Percentiles rank a stretch among this genome's conserved stretches.
phyloP scores from a whole-genome alignment of 2,113 vertebrate species.

The Picathartes gymnocephalus region DNA sequence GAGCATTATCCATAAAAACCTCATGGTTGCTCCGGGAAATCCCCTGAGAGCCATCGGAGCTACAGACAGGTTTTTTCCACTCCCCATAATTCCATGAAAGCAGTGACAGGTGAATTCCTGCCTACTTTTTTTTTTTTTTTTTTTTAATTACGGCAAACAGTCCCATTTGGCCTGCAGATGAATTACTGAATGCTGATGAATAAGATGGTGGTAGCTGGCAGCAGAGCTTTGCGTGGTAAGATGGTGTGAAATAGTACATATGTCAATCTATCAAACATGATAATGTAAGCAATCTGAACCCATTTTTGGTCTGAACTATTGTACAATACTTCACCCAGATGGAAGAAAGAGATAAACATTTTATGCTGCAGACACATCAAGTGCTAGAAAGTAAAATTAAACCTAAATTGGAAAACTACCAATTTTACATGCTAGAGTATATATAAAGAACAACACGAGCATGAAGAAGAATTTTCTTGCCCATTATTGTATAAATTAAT shows the following conservation, averaged over 20 bases:
- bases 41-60: not conserved
- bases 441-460: conserved; percentile 40
- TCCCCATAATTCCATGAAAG: not conserved
- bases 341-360: conserved; percentile 38
- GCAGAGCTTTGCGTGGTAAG: conserved; percentile 53
- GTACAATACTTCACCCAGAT: conserved; percentile 21
- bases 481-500: conserved; percentile 45
- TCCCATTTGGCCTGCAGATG: conserved; percentile 41
- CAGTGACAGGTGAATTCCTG: conserved; percentile 3
- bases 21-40: not conserved
- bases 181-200: conserved; percentile 51
- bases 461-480: not conserved
- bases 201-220: conserved; percentile 64
- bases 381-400: conserved; percentile 60
- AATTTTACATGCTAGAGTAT: conserved; percentile 23
- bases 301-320: conserved; percentile 56
- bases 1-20: not conserved
- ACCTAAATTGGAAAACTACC: conserved; percentile 61
- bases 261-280: conserved; percentile 66
- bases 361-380: not conserved
- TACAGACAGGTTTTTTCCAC: rapidly evolving
- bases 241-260: conserved; percentile 64
- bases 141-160: not conserved
- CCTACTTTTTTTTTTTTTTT: not conserved
- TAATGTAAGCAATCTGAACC: conserved; percentile 62